Evolutionary conservation across 1,140 invertebrate genomes (phyloP).

Genomic region (Drosophila pseudoananassae): DNA sequence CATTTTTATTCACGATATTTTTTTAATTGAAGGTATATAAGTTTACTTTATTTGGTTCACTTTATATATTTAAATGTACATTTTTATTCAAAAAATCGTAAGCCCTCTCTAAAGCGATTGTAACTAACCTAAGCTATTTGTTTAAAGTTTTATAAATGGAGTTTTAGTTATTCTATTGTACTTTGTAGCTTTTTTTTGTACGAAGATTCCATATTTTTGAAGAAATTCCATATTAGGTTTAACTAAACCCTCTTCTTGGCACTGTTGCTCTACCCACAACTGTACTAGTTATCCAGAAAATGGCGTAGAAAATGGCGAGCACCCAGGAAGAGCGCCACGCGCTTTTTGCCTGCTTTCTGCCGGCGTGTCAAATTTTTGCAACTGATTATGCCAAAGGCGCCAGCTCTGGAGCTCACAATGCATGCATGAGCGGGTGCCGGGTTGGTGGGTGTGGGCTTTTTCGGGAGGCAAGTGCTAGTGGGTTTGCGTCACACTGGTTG

Average conservation of each 20-base stretch:
- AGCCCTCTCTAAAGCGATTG: too few species aligned
- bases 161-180: too few species aligned
- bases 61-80: too few species aligned
- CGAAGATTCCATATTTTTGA: too few species aligned
- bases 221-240: not conserved
- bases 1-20: too few species aligned
- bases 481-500: constrained; percentile 50
- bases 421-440: constrained; percentile 13
- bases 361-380: constrained; percentile 76
- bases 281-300: constrained; percentile 12
- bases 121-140: too few species aligned
- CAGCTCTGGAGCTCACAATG: constrained; percentile 38
- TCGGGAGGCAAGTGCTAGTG: constrained; percentile 8
- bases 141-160: too few species aligned
- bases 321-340: constrained; percentile 13
- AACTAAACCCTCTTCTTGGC: not conserved
- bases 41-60: too few species aligned
- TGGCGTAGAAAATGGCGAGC: constrained; percentile 28
- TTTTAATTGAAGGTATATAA: too few species aligned
- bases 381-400: constrained; percentile 72
- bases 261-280: not conserved
- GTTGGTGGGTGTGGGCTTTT: not conserved
- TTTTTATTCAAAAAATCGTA: too few species aligned
- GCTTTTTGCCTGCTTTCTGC: constrained; percentile 34
- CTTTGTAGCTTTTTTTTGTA: too few species aligned